These are phyloP conservation scores for Propithecus deckenii DNA, from an alignment of 2,797 vertebrate species.

Conservation along the genomic window DNA sequence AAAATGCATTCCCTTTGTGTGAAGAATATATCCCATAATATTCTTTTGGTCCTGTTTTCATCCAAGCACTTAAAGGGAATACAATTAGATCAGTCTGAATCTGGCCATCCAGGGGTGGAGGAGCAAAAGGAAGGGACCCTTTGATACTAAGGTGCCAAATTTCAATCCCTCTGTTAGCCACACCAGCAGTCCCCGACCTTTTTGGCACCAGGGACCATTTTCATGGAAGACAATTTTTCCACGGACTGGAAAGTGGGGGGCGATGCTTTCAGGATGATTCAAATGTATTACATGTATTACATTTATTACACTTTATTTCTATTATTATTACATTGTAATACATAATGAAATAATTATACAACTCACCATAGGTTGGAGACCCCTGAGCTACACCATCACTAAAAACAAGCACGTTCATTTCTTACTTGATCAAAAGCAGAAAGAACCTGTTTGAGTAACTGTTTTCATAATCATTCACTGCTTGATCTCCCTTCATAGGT, in stretches of 20 bases:
- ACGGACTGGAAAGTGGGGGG: rapidly evolving
- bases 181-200: no score
- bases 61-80: not conserved
- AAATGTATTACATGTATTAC: no score
- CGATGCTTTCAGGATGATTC: no score
- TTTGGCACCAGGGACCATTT: no score
- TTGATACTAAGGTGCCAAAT: not conserved
- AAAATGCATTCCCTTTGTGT: not conserved
- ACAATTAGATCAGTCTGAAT: not conserved
- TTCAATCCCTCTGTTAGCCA: not conserved
- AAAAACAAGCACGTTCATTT: not conserved
- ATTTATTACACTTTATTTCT: no score
- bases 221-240: no score
- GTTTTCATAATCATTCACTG: not conserved
- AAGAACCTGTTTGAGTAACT: not conserved
- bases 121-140: not conserved
- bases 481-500: not conserved
- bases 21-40: not conserved
- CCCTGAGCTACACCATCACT: no score
- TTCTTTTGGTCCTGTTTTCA: not conserved
- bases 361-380: no score
- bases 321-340: no score
- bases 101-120: not conserved
- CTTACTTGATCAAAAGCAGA: not conserved
- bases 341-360: no score